Percentiles rank a stretch among this genome's conserved stretches.
phyloP scores from a whole-genome alignment of 2,113 vertebrate genomes.

The Girardinichthys multiradiatus region DNA sequence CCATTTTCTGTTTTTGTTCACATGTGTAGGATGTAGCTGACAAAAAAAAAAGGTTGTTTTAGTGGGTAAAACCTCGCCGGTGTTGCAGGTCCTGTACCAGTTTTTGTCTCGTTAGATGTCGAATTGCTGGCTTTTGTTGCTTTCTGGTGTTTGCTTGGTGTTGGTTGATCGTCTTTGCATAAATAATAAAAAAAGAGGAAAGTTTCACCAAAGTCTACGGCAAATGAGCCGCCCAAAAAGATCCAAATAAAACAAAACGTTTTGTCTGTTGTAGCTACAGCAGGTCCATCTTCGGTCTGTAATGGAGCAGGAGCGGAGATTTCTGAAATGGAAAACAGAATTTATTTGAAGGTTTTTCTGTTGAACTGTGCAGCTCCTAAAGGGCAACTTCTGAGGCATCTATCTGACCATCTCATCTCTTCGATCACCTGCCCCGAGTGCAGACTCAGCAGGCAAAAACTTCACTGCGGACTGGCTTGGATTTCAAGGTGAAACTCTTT shows the following conservation, averaged over 20 bases:
- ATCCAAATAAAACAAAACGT: constrained; percentile 75
- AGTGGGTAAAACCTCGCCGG: constrained; percentile 59
- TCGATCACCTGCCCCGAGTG: too few species aligned
- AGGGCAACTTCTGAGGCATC: too few species aligned
- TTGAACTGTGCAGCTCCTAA: too few species aligned
- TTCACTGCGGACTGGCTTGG: too few species aligned
- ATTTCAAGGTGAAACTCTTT: too few species aligned
- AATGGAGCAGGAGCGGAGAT: constrained; percentile 98
- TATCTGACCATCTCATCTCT: too few species aligned
- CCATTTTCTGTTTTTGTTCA: constrained; percentile 64
- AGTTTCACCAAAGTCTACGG: constrained; percentile 71
- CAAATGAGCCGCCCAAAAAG: constrained; percentile 66
- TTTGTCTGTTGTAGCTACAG: constrained; percentile 88
- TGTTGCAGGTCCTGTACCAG: constrained; percentile 70
- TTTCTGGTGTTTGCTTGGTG: constrained; percentile 76
- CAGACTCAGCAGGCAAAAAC: too few species aligned
- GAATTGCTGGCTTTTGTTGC: constrained; percentile 69
- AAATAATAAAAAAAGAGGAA: constrained; percentile 69
- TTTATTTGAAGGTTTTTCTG: background rate
- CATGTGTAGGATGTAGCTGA: constrained; percentile 81
- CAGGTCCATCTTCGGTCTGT: constrained; percentile 99
- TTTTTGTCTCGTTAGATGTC: constrained; percentile 23
- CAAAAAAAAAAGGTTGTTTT: constrained; percentile 60
- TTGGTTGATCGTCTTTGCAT: constrained; percentile 92
- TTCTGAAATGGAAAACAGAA: constrained; percentile 82